Conservation (phyloP, 1,140 invertebrate genomes). For the Solen grandis region DNA sequence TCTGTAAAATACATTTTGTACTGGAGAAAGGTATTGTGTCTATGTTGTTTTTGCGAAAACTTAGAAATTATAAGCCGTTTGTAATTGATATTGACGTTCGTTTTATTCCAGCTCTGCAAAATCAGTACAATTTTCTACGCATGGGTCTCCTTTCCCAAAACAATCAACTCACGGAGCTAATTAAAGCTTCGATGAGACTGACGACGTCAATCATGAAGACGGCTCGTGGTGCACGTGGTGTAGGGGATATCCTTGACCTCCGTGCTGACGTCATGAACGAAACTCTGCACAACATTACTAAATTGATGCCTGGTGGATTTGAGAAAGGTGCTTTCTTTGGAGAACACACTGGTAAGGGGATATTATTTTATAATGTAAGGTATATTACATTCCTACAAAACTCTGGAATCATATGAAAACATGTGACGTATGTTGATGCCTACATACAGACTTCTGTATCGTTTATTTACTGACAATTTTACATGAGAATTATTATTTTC, state of each 20-base stretch:
- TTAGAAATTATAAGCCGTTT: too few relatives aligned
- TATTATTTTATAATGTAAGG: too few relatives aligned
- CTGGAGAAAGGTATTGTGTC: too few relatives aligned
- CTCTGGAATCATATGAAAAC: too few relatives aligned
- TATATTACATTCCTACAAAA: too few relatives aligned
- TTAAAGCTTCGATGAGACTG: slow-evolving; percentile 35
- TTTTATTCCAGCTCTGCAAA: slow-evolving; percentile 51
- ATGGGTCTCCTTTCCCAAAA: slow-evolving; percentile 52
- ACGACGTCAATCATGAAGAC: slow-evolving; percentile 54
- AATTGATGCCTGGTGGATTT: slow-evolving; percentile 53
- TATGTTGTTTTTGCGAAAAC: too few relatives aligned
- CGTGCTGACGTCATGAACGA: slow-evolving; percentile 51
- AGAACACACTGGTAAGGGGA: slow-evolving; percentile 49
- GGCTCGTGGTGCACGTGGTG: slow-evolving; percentile 36
- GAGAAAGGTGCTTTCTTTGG: slow-evolving; percentile 51
- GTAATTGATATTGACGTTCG: too few relatives aligned
- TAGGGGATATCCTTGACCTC: slow-evolving; percentile 42
- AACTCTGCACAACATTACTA: slow-evolving; percentile 52
- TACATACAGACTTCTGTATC: too few relatives aligned
- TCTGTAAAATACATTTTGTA: too few relatives aligned
- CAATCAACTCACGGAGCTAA: slow-evolving; percentile 42
- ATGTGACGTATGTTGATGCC: too few relatives aligned
- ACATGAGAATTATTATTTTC: too few relatives aligned
- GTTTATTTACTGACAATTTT: too few relatives aligned
- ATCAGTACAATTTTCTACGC: slow-evolving; percentile 52